Percentiles rank a stretch among this genome's conserved stretches.
phyloP scores from a whole-genome alignment of 2,888 invertebrate genomes.

The Sphecodes monilicornis region DNA sequence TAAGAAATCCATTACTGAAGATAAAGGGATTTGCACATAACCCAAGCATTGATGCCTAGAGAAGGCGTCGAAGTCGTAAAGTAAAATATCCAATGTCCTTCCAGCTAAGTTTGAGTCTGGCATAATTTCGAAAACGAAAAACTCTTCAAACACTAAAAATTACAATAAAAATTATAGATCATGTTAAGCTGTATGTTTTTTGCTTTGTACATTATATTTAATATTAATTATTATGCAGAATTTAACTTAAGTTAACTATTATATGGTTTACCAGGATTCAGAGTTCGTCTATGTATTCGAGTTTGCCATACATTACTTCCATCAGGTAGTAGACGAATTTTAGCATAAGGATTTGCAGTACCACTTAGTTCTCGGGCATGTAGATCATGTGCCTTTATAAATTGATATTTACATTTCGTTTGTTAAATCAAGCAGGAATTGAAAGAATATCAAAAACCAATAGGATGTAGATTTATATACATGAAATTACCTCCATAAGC shows the following conservation, averaged over 20 bases:
- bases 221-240: background rate
- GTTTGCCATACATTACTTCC: conserved; percentile 88
- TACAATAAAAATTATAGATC: conserved; percentile 27
- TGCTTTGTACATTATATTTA: conserved; percentile 16
- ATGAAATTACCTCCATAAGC: conserved; percentile 86
- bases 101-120: conserved; percentile 85
- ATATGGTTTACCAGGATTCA: conserved; percentile 86
- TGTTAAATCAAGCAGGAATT: background rate
- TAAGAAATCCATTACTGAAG: conserved; percentile 85
- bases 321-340: conserved; percentile 87
- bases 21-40: conserved; percentile 86
- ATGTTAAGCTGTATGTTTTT: conserved; percentile 8
- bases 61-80: conserved; percentile 89
- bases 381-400: conserved; percentile 86
- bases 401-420: conserved; percentile 11
- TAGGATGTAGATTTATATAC: background rate
- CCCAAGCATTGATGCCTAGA: conserved; percentile 88
- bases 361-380: conserved; percentile 87
- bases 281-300: conserved; percentile 87
- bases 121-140: conserved; percentile 89
- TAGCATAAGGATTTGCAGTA: conserved; percentile 89
- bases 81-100: conserved; percentile 87
- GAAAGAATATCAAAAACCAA: background rate
- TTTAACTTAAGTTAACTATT: background rate
- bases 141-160: conserved; percentile 87